Base-by-base conservation (phyloP, 2,797 vertebrate species). In the Phalanger gymnotis region DNA sequence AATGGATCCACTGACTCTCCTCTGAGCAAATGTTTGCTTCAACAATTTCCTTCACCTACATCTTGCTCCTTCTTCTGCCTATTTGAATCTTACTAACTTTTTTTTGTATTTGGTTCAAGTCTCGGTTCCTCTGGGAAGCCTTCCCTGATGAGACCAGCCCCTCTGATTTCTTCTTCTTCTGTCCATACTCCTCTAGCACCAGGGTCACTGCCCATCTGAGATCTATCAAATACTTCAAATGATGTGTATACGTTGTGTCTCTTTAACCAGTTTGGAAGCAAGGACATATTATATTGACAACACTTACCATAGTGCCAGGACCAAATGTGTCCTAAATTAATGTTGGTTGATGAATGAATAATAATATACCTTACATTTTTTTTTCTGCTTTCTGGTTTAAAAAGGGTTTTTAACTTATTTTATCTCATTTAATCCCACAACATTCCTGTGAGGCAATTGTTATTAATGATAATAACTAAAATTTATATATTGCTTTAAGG, bases 281-380 rank as follows among this genome's bases (percentile, higher is more conserved):
- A 34, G 89, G 47, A 54, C 11, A 34, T 92, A 6, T 53, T 92
- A 27, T 87, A 53, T 96, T 57, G 92, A 1, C 94, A 58, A 52
- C 31, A 54, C 90, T 96, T 94, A 91, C 25, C 47, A 61, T 90
- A 81, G 47, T 54, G 93, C 81, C 94, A 93, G 40, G 22, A 27
- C 27, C 91, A 90, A 47, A 91, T 2, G 25, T 96, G 55, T 52
- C 92, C 87, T 52, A 96, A 93, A 66, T 93, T 34, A 93, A 95
- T 97, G 95, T 94, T 96, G 87, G 31, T 34, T 61, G 30, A 61
- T 61, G 3, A 34, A 61, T 61, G 58, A 61, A 91, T 96, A n/a
- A 54, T 94, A 91, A 95, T 90, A 53, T 93, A 90, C 12, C 53
- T 93, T 95, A 93, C 30, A 34, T 91, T 94, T 57, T 91, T 94